phyloP scores from a whole-genome alignment of 2,113 vertebrate genomes.

The Nasalis larvatus region DNA sequence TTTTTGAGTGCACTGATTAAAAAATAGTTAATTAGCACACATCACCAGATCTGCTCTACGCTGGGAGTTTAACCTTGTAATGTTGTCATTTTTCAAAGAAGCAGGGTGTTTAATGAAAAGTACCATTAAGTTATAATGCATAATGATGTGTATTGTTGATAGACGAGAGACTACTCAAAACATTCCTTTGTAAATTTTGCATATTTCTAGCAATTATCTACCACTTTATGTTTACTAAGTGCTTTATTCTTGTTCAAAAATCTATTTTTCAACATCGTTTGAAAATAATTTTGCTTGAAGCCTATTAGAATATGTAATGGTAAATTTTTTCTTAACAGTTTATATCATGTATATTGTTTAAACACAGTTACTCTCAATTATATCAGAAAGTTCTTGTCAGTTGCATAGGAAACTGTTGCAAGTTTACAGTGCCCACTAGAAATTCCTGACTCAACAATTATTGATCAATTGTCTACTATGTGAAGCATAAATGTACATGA shows the following conservation, averaged over 20 bases:
- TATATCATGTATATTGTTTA: background rate
- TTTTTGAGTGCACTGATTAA: conserved; percentile 29
- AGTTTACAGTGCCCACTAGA: background rate
- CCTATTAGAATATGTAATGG: background rate
- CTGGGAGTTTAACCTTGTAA: conserved; percentile 54
- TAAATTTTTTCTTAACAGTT: background rate
- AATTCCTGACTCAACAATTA: background rate
- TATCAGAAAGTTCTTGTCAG: background rate
- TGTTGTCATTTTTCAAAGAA: conserved; percentile 67
- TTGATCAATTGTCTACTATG: background rate
- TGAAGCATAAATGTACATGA: background rate
- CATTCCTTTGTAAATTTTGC: conserved; percentile 1
- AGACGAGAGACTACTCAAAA: background rate
- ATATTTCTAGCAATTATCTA: conserved; percentile 30
- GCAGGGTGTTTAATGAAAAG: conserved; percentile 53
- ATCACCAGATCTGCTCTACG: conserved; percentile 39
- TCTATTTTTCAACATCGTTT: background rate
- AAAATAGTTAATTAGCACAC: conserved; percentile 65
- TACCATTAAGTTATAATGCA: conserved; percentile 53
- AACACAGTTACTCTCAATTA: background rate
- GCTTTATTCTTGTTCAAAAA: conserved; percentile 7
- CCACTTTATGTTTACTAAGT: background rate
- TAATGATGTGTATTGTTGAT: conserved; percentile 31
- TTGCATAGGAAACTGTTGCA: background rate
- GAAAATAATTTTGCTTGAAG: background rate